These are phyloP conservation scores for Drosophila tani DNA, from an alignment of 1,140 invertebrate genomes.

Conservation along the genomic window DNA sequence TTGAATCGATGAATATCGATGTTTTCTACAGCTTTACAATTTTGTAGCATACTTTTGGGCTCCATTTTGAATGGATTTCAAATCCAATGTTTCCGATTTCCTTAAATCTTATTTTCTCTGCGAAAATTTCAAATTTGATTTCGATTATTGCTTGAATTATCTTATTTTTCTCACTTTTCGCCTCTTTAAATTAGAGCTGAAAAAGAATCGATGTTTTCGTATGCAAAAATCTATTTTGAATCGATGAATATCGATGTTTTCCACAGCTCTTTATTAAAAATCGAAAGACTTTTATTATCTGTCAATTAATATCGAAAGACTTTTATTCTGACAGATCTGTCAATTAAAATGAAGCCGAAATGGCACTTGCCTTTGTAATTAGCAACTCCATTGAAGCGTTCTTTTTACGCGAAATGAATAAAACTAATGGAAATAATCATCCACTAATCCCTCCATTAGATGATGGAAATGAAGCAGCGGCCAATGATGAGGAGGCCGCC, in stretches of 20 bases:
- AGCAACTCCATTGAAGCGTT: not conserved
- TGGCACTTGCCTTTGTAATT: not conserved
- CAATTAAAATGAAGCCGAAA: not conserved
- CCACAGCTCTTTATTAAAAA: not conserved
- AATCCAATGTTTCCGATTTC: not conserved
- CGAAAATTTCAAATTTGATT: not conserved
- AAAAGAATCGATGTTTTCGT: not conserved
- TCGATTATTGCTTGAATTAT: not conserved
- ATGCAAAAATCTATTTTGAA: not conserved
- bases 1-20: not conserved
- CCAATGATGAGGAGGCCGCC: conserved; percentile 53
- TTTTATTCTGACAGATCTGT: not conserved
- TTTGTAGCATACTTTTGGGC: not conserved
- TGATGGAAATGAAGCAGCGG: conserved; percentile 11
- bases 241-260: not conserved
- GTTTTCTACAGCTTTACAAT: no score
- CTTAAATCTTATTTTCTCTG: not conserved
- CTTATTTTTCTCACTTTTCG: not conserved
- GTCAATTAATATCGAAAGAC: not conserved
- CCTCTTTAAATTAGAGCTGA: not conserved
- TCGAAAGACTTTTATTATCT: not conserved
- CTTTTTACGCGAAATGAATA: not conserved
- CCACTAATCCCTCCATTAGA: not conserved
- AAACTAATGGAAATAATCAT: not conserved
- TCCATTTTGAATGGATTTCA: not conserved